phyloP scores from a whole-genome alignment of 2,797 vertebrate species.

The Phoxinus dragarum region DNA sequence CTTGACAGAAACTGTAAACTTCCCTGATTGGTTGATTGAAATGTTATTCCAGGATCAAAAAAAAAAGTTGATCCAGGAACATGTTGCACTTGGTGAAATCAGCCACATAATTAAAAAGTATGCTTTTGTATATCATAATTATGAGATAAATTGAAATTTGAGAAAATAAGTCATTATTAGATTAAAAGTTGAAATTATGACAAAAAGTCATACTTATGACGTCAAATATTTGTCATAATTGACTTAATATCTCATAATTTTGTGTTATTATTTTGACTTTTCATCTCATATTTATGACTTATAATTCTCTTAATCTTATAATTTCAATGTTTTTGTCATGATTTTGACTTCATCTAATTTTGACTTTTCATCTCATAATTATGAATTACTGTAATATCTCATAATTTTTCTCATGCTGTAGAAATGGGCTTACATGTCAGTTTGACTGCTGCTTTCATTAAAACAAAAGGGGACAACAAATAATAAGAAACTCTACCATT shows the following conservation, averaged over 20 bases:
- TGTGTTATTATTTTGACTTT: no score
- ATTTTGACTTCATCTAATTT: no score
- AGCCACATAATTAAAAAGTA: background rate
- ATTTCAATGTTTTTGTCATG: no score
- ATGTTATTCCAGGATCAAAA: background rate
- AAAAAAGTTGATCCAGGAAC: no score
- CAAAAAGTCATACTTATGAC: background rate
- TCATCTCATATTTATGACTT: no score
- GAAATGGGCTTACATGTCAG: background rate
- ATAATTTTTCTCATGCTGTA: background rate
- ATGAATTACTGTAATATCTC: background rate
- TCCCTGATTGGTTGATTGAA: background rate
- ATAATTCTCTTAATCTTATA: no score
- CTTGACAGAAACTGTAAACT: background rate
- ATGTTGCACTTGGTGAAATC: background rate
- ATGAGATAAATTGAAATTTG: background rate
- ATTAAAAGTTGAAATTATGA: background rate
- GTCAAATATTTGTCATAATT: background rate
- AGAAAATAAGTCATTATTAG: background rate
- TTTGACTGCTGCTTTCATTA: no score
- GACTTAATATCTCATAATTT: background rate
- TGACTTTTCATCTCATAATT: background rate
- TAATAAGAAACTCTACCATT: background rate
- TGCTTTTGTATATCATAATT: background rate
- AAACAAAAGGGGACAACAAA: background rate